phyloP scores from a whole-genome alignment of 2,797 vertebrate species.

The Scleropages formosus region DNA sequence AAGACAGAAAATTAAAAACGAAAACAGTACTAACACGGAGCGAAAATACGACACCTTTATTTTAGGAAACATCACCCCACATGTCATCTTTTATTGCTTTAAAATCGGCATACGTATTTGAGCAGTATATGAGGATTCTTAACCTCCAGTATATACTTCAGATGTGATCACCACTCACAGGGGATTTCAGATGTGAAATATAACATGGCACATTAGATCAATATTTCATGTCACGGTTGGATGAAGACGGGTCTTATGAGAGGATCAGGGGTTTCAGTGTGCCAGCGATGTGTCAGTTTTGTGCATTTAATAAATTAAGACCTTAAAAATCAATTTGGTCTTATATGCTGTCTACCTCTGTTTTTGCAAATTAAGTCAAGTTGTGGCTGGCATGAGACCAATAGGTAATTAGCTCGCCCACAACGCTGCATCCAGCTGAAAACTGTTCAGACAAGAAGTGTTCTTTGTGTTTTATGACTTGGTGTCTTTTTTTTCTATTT shows the following conservation, averaged over 20 bases:
- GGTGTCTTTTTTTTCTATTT: neutral
- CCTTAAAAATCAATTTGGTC: too few species aligned
- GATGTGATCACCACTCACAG: neutral
- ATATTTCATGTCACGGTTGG: conserved; percentile 20
- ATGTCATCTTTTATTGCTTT: conserved; percentile 27
- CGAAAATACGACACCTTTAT: conserved; percentile 24
- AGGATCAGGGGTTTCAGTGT: conserved; percentile 10
- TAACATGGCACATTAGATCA: conserved; percentile 15
- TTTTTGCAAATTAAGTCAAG: too few species aligned
- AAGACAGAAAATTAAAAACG: conserved; percentile 16
- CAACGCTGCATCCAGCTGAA: neutral
- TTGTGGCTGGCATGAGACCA: conserved; percentile 3
- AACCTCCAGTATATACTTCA: conserved; percentile 13
- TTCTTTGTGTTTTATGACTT: neutral
- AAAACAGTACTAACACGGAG: conserved; percentile 21
- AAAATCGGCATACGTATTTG: conserved; percentile 12
- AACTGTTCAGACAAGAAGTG: neutral
- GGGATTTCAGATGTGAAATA: conserved; percentile 9
- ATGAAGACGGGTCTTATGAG: conserved; percentile 8
- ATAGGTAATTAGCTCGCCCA: conserved; percentile 1
- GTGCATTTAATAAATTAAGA: too few species aligned
- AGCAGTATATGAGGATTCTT: neutral
- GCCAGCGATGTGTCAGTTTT: neutral
- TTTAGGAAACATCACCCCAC: conserved; percentile 19
- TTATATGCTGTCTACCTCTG: neutral